Base-by-base conservation (phyloP, 2,888 invertebrate species). In the Melanostoma scalare region DNA sequence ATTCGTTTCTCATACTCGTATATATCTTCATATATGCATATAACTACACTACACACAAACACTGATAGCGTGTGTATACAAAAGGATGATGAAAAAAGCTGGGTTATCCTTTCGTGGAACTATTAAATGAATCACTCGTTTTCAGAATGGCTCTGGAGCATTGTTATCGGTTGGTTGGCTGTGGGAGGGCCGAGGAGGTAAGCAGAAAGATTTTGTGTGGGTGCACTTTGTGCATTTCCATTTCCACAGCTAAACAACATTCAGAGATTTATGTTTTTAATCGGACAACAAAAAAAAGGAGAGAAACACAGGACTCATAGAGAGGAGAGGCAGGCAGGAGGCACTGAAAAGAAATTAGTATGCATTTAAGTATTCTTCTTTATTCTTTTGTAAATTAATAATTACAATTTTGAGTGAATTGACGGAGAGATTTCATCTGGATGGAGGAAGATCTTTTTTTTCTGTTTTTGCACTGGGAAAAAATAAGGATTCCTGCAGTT, bases 111-210 rank as follows among this genome's bases (percentile, higher is more conserved):
- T 68, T 76, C 60, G 71, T 61, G 63, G 56, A 74, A 65, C 76
- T 74, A 79, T 50, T 73, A 79, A 71, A 75, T 55, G 80, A 75
- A 80, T 80, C 69, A 71, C 69, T 69, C 63, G 52, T 71, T 80
- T 30, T 61, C 31, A 68, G 56, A 79, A 74, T 63, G 79, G 69
- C 58, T 80, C 63, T 60, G 58, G 52, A 74, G 69, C 74, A 74
- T 69, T 69, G 79, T 80, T 58, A 65, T 69, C 52, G 68, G 52
- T 50, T 48, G 20, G 35, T 8, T 44, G 6, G 20, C n/a, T 31
- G 20, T 9, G 58, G 1, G 2, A 9, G 38, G 4, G 36, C 1
- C 6, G n/a, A 30, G 35, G 58, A 6, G 38, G 38, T 30, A 6
- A 2, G 3, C 4, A 31, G 35, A 10, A 9, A 33, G 0, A 33